A percentile compares a stretch with the other conserved stretches of the same genome.
phyloP scores from a whole-genome alignment of 2,888 invertebrate genomes.

The Troides aeacus region DNA sequence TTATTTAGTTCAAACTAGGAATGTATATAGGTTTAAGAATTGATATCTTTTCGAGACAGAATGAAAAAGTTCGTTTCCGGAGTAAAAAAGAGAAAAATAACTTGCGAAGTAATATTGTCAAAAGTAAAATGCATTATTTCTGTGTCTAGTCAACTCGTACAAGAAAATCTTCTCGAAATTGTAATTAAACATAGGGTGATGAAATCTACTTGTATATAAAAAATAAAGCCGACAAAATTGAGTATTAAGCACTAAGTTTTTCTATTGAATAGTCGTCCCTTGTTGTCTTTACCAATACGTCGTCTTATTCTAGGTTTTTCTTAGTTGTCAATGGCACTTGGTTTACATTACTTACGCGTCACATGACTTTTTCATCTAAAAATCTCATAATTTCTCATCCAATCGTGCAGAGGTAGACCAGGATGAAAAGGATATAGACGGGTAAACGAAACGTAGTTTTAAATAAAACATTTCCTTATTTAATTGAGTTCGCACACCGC shows the following conservation, averaged over 20 bases:
- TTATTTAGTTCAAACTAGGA: conserved; percentile 23
- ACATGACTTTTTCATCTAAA: too few species aligned
- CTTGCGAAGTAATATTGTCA: not conserved
- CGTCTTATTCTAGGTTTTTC: too few species aligned
- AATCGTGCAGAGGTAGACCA: too few species aligned
- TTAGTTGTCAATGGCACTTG: too few species aligned
- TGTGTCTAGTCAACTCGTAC: conserved; percentile 23
- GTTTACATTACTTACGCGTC: too few species aligned
- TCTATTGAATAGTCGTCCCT: not conserved
- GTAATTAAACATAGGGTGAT: not conserved
- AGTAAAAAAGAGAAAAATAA: too few species aligned
- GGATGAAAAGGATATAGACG: not conserved
- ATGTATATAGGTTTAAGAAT: conserved; percentile 7
- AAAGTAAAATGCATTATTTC: not conserved
- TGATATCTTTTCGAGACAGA: not conserved
- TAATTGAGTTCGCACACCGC: conserved; percentile 13
- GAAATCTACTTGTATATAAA: not conserved
- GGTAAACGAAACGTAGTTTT: conserved; percentile 4
- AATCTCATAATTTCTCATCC: too few species aligned
- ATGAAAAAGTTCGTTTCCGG: not conserved
- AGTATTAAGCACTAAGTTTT: conserved; percentile 13
- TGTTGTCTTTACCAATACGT: too few species aligned
- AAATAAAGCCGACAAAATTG: conserved; percentile 6
- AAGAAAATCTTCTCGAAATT: conserved; percentile 6
- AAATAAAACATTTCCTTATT: conserved; percentile 25